Conservation (phyloP, 2,888 invertebrate genomes). For the Cephus sareptanus region DNA sequence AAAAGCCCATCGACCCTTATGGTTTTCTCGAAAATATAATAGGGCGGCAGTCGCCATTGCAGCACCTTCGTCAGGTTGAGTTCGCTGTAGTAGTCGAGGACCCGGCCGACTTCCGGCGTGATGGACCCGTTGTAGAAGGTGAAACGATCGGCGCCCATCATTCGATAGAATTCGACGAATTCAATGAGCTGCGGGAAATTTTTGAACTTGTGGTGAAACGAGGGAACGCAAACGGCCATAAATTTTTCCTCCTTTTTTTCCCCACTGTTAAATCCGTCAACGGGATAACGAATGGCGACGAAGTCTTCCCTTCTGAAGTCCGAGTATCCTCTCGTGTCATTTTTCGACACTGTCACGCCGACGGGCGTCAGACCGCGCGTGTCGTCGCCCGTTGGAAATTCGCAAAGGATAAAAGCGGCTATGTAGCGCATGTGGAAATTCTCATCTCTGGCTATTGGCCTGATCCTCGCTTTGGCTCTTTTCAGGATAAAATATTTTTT, state of each 20-base stretch:
- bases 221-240: slow-evolving; percentile 64
- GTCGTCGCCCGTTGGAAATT: slow-evolving; percentile 21
- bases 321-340: background rate
- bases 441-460: slow-evolving; percentile 29
- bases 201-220: slow-evolving; percentile 64
- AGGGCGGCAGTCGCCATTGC: slow-evolving; percentile 60
- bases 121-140: slow-evolving; percentile 66
- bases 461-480: slow-evolving; percentile 24
- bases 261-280: slow-evolving; percentile 11
- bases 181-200: slow-evolving; percentile 65
- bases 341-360: slow-evolving; percentile 31
- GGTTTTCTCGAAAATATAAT: slow-evolving; percentile 55
- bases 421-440: slow-evolving; percentile 36
- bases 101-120: slow-evolving; percentile 53
- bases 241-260: slow-evolving; percentile 3
- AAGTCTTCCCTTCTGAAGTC: slow-evolving; percentile 21
- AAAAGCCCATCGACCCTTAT: slow-evolving; percentile 63
- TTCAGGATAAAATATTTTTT: slow-evolving; percentile 9
- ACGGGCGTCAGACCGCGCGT: slow-evolving; percentile 21
- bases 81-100: slow-evolving; percentile 61
- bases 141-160: slow-evolving; percentile 67
- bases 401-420: slow-evolving; percentile 39
- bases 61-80: slow-evolving; percentile 59
- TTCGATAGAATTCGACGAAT: slow-evolving; percentile 67
- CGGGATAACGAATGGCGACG: slow-evolving; percentile 32